Base-by-base conservation (phyloP, 2,888 invertebrate species). In the Troides oblongomaculatus region DNA sequence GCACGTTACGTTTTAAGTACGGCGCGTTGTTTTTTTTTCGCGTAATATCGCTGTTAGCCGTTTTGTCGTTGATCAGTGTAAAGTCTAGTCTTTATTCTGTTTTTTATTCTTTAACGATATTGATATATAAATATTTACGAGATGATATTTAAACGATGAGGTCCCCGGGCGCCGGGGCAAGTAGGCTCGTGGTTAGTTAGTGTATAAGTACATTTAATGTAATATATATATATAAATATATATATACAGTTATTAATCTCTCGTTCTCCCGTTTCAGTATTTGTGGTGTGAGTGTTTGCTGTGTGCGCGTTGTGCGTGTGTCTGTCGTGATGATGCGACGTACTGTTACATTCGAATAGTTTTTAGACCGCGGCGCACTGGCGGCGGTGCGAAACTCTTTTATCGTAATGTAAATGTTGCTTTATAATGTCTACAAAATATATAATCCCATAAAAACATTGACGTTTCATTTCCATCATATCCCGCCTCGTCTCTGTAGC, bases 61-160 rank as follows among this genome's bases (percentile, higher is more conserved):
- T 85, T 81, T 88, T 86, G 86, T 89, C 89, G 90, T 90, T 92
- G 87, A 88, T 92, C 92, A 91, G 92, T 93, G 92, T 93, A 92
- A 90, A 90, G 92, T 93, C 93, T 93, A 93, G 93, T 93, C 93
- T 92, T 90, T 92, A 92, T 90, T 81, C 90, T 91, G 90, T 92
- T 92, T 88, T 57, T 87, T 89, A 88, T 88, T 89, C 86, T 88
- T 84, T 89, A 88, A 89, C 85, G 85, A 86, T 89, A 86, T 39
- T 86, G 84, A 84, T 85, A 85, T 84, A 82, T 85, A 86, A 87
- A 89, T 90, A 87, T 89, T 86, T 86, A 89, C 88, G 88, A 89
- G 89, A 86, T 88, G 90, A 91, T 92, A 90, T 91, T 90, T 90
- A 85, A 89, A 84, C 89, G 89, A 83, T 88, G 85, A 84, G 82